Evolutionary conservation across 2,888 invertebrate species (phyloP).

Genomic region (Cinara cedri): DNA sequence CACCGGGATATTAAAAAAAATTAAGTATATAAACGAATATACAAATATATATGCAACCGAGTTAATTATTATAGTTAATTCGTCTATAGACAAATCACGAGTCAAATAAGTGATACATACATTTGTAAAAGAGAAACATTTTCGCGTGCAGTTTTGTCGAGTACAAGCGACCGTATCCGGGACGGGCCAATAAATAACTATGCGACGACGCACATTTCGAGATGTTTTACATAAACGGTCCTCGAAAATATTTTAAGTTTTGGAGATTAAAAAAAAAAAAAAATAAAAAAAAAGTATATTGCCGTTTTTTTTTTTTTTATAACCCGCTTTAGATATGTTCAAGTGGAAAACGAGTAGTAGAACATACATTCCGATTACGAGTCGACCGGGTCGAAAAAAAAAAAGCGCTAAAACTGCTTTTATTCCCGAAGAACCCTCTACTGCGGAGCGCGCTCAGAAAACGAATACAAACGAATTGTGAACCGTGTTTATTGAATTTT

Average conservation of each 20-base stretch:
- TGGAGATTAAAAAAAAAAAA: conserved; percentile 50
- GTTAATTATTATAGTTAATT: background rate
- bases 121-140: background rate
- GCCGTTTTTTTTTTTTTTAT: conserved; percentile 36
- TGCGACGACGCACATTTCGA: conserved; percentile 34
- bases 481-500: conserved; percentile 54
- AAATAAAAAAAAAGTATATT: conserved; percentile 35
- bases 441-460: conserved; percentile 8
- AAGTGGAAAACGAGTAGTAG: conserved; percentile 47
- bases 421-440: conserved; percentile 41
- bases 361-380: conserved; percentile 46
- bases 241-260: conserved; percentile 46
- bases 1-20: background rate
- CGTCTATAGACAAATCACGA: background rate
- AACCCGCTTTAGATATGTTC: conserved; percentile 18
- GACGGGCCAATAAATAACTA: conserved; percentile 41
- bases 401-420: conserved; percentile 54
- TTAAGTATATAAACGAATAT: background rate
- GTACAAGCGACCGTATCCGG: conserved; percentile 14
- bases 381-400: conserved; percentile 6
- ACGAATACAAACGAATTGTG: conserved; percentile 44
- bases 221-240: conserved; percentile 42
- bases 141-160: background rate
- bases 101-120: background rate
- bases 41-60: background rate